Evolutionary conservation across 2,113 vertebrate genomes (phyloP).

Genomic region (Bubo scandiacus): DNA sequence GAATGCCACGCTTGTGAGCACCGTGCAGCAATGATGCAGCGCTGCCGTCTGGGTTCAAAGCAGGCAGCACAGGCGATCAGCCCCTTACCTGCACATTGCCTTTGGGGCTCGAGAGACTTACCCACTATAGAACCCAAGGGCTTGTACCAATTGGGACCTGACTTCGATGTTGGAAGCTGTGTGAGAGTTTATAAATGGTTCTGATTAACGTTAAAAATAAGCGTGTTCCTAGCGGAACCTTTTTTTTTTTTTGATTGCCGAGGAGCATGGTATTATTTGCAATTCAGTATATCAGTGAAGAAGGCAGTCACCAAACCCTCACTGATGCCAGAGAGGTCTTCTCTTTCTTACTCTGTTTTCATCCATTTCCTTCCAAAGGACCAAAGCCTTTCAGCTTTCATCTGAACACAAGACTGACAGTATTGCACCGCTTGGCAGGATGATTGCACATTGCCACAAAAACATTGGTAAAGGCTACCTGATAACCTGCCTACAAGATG

Average conservation of each 20-base stretch:
- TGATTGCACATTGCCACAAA: neutral
- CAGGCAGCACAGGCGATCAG: neutral
- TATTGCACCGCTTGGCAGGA: neutral
- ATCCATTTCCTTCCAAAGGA: neutral
- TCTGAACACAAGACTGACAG: neutral
- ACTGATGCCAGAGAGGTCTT: neutral
- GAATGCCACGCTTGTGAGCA: neutral
- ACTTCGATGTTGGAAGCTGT: neutral
- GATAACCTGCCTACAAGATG: too few relatives aligned
- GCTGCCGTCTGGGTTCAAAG: neutral
- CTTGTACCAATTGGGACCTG: neutral
- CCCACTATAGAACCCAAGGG: neutral
- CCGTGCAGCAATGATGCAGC: accelerated
- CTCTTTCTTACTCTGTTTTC: neutral
- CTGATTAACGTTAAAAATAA: neutral
- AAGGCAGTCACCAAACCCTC: neutral
- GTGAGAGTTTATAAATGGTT: neutral
- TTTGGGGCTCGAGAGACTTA: neutral
- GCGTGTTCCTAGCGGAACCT: neutral
- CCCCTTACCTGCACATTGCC: neutral
- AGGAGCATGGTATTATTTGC: neutral
- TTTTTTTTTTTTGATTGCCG: neutral
- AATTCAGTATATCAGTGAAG: neutral
- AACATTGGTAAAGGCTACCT: neutral
- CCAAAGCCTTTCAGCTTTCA: neutral